Evolutionary conservation across 2,797 vertebrate species (phyloP).

Genomic region (Manis crassicaudata): DNA sequence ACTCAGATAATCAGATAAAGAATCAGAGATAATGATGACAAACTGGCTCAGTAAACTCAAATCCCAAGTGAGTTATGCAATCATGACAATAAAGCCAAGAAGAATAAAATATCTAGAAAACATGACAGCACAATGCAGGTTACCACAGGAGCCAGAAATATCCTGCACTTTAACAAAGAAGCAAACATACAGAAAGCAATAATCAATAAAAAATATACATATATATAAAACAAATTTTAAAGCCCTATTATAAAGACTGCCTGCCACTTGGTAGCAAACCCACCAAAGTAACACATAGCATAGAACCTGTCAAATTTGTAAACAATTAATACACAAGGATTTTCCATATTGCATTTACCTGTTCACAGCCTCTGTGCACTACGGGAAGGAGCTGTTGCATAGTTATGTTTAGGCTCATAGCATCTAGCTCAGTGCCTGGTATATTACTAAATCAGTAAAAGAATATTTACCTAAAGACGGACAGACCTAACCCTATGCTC

Average conservation of each 20-base stretch:
- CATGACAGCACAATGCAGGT: background rate
- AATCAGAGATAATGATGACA: background rate
- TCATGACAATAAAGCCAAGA: background rate
- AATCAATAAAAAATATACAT: background rate
- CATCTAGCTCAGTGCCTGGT: background rate
- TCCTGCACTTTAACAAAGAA: background rate
- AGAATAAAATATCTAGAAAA: background rate
- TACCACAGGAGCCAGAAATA: background rate
- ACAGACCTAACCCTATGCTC: background rate
- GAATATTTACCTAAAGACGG: background rate
- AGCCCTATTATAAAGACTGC: background rate
- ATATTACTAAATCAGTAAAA: background rate
- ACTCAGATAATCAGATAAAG: background rate
- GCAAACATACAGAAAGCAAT: background rate
- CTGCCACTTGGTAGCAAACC: background rate
- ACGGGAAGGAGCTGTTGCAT: background rate
- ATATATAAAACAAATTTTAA: background rate
- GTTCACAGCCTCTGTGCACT: background rate
- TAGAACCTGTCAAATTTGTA: background rate
- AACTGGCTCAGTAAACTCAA: background rate
- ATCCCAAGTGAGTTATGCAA: background rate
- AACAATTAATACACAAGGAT: background rate
- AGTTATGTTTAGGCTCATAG: background rate
- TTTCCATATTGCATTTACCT: background rate
- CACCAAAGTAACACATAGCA: background rate